phyloP scores from a whole-genome alignment of 2,888 invertebrate species.

The Drosophila koepferae region DNA sequence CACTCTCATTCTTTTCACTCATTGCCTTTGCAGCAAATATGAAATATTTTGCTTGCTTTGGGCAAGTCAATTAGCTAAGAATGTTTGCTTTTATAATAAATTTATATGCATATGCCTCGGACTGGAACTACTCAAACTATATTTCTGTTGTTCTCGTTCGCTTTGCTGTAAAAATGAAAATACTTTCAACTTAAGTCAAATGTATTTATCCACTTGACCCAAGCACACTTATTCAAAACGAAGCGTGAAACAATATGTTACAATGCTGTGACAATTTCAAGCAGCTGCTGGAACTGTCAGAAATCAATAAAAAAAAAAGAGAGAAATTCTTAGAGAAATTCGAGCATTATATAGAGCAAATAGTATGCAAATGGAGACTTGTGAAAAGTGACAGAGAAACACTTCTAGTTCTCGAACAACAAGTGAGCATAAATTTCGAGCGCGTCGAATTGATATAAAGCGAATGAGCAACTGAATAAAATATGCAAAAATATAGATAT shows the following conservation, averaged over 20 bases:
- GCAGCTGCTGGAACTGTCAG: constrained; percentile 9
- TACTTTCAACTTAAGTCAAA: neutral
- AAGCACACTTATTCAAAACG: neutral
- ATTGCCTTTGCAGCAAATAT: neutral
- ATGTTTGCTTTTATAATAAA: neutral
- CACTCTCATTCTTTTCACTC: too few species aligned
- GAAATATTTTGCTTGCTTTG: constrained; percentile 14
- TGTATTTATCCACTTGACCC: neutral
- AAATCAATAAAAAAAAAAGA: constrained; percentile 48
- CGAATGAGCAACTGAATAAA: constrained; percentile 10
- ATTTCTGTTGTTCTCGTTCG: too few species aligned
- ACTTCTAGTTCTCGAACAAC: constrained; percentile 7
- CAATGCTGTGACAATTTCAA: constrained; percentile 32
- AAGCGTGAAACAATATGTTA: constrained; percentile 17
- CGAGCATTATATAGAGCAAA: too few species aligned
- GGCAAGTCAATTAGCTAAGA: constrained; percentile 40
- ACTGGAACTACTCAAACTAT: neutral
- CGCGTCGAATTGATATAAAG: constrained; percentile 1
- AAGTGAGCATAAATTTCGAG: constrained; percentile 17
- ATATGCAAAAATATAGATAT: constrained; percentile 50
- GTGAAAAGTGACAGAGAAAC: constrained; percentile 32
- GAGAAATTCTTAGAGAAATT: neutral
- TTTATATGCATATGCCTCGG: neutral
- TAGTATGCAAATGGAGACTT: constrained; percentile 8
- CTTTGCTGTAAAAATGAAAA: neutral